Base-by-base conservation (phyloP, 1,140 invertebrate genomes). In the Listronotus bonariensis region DNA sequence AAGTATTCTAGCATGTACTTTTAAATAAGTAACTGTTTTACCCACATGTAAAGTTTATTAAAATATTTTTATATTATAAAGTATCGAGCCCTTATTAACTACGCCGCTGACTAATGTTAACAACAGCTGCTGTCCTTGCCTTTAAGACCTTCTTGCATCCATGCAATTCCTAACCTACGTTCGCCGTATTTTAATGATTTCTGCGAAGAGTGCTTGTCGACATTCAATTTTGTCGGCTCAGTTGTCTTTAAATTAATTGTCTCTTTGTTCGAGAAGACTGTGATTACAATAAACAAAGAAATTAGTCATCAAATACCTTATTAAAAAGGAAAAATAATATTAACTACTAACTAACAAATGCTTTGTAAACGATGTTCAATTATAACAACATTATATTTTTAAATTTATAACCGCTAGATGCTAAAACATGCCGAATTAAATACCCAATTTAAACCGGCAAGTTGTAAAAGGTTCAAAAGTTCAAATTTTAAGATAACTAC, bases 111-210 rank as follows among this genome's bases (percentile, higher is more conserved):
- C 15, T 49, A 31, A 49, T 49, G 46, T 49, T 49, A 54, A 18
- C 52, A 54, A 18, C 52, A 54, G 52, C 52, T 54, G 52, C 52
- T 54, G 52, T 41, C 52, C 52, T 54, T 54, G 52, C 52, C 32
- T 41, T 54, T 54, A 54, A 54, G 52, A 31, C 34, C 52, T 54
- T 20, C 20, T 49, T 49, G 46, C 46, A 14, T 20, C 20, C 46
- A 26, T 49, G 18, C 46, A 49, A 49, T 49, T 49, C 46, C 52
- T 54, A 54, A 54, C 52, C 52, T 54, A 54, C 6, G 52, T 54
- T 41, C 32, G 52, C 1, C 34, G 52, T 38, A 41, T 54, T 38
- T 54, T 49, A 49, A 49, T 49, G 46, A 49, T 49, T 49, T 49
- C 46, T 49, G 46, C 46, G 46, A 49, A 49, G 17, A 20, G 12